These are phyloP conservation scores for Gambusia affinis DNA, from an alignment of 2,113 vertebrate genomes.

Conservation along the genomic window DNA sequence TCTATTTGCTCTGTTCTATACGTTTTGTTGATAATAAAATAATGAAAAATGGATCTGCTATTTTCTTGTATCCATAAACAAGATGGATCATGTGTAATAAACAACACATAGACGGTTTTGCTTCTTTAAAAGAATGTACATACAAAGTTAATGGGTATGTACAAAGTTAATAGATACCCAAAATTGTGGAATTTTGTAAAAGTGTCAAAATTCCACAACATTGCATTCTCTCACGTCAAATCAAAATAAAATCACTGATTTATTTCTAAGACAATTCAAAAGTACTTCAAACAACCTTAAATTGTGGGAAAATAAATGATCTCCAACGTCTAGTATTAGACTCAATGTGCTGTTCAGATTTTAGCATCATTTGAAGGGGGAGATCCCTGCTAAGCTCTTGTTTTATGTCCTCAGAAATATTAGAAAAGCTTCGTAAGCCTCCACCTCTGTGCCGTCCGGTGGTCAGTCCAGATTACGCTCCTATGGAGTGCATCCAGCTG, in stretches of 20 bases:
- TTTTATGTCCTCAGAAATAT: slow-evolving; percentile 69
- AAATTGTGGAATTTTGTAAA: not conserved
- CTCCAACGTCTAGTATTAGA: not conserved
- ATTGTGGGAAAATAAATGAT: not conserved
- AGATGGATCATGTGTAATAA: not conserved
- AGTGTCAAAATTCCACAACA: not conserved
- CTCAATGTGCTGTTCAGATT: not conserved
- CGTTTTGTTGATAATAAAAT: not conserved
- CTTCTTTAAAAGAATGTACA: not conserved
- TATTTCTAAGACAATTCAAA: not conserved
- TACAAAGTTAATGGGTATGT: not conserved
- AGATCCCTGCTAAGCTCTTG: not conserved
- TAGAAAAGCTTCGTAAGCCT: slow-evolving; percentile 78
- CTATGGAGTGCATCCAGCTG: slow-evolving; percentile 82
- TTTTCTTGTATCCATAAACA: not conserved
- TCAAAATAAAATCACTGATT: not conserved
- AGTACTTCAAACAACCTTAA: not conserved
- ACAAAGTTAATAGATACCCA: too few species aligned
- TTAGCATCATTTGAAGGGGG: not conserved
- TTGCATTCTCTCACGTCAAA: not conserved
- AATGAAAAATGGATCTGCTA: not conserved
- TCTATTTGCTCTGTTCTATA: not conserved
- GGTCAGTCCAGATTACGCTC: slow-evolving; percentile 79
- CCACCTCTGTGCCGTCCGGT: slow-evolving; percentile 80
- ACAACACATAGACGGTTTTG: not conserved